A percentile compares a stretch with the other conserved stretches of the same genome.
phyloP scores from a whole-genome alignment of 2,113 vertebrate species.

The Archilochus colubris region DNA sequence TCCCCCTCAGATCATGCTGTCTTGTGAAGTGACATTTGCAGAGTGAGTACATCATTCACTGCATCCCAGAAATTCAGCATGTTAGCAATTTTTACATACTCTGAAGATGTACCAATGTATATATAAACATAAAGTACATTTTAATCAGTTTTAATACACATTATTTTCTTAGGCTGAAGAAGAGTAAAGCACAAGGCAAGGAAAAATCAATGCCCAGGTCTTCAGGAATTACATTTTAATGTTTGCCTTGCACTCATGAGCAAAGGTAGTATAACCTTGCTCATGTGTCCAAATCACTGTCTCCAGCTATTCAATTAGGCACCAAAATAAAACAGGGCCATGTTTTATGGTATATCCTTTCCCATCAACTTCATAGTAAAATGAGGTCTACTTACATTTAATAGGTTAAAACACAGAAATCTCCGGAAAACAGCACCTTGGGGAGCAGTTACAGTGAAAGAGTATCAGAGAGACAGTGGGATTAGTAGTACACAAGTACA shows the following conservation, averaged over 20 bases:
- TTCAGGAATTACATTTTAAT: not conserved
- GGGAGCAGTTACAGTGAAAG: not conserved
- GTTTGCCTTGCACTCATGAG: not conserved
- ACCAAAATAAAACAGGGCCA: not conserved
- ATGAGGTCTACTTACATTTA: conserved; percentile 5
- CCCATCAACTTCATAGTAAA: not conserved
- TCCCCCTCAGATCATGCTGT: not conserved
- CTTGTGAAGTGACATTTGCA: not conserved
- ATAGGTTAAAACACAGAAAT: not conserved
- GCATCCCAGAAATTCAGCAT: not conserved
- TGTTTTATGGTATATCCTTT: not conserved
- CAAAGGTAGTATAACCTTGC: not conserved
- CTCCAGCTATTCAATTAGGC: not conserved
- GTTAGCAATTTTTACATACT: not conserved
- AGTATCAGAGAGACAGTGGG: not conserved
- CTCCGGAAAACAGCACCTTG: not conserved
- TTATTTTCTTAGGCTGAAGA: not conserved
- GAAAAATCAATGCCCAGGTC: not conserved
- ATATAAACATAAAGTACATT: not conserved
- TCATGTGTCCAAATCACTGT: not conserved
- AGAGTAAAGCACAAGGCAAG: not conserved
- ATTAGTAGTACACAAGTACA: not conserved
- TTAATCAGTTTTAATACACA: not conserved
- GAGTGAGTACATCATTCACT: not conserved
- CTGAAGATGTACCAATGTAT: not conserved